Evolutionary conservation across 2,888 invertebrate species (phyloP), one percentile per base, ranked within the genome.

Genomic region (Xanthia icteritia): DNA sequence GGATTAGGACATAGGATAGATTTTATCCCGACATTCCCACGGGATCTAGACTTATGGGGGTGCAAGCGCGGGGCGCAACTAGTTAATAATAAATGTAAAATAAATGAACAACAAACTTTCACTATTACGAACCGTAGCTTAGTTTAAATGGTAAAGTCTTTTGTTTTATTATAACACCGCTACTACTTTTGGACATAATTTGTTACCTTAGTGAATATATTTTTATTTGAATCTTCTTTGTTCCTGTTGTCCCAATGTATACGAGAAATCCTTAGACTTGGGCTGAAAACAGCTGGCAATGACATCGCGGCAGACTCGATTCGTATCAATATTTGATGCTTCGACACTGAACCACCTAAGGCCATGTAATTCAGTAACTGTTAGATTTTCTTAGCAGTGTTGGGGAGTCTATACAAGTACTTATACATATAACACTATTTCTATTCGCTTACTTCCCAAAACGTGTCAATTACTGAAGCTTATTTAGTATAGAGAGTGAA

Each of bases 271-370:
- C n/a, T 56, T 31, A n/a, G 45, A 31, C 8, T 76, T 39, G 11
- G n/a, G 13, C n/a, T 82, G 31, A 48, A 20, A 66, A 79, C 76
- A 76, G 61, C 56, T 36, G 39, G 31, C 61, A 42, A 54, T 76
- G 76, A 51, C 20, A 54, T 48, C 39, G n/a, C n/a, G n/a, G 36
- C 31, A 67, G 76, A 75, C 58, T 61, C 20, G 27, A 45, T 48
- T 56, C 39, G 20, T 76, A 39, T 82, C 6, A 56, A 79, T 82
- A 74, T 63, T 82, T 67, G 31, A 66, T 67, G 77, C n/a, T 8
- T n/a, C 31, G n/a, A 54, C n/a, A 66, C 45, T 61, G 45, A 61
- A 61, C 15, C 54, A 61, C 54, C 54, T 39, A 45, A 27, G 54
- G 39, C 20, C 56, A 51, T 64, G 45, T 42, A 15, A 60, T 78